Percentiles rank a stretch among this genome's conserved stretches.
Conservation (phyloP, 92 coral and sea anemone species). For the Phenganax stokvisi region DNA sequence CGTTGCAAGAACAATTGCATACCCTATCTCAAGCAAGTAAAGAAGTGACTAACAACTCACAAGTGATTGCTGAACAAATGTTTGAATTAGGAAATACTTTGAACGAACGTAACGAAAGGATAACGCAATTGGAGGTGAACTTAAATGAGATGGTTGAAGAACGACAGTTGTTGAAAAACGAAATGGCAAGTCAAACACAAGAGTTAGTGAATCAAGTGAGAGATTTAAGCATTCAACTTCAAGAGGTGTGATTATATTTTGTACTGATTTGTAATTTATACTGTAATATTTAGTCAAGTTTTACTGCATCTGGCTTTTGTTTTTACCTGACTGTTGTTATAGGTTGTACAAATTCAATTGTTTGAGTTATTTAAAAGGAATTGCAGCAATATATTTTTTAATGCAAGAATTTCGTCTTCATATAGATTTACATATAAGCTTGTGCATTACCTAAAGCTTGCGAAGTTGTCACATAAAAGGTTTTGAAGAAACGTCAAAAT, state of each 20-base stretch:
- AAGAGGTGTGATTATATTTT: constrained; percentile 49
- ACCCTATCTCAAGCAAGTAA: constrained; percentile 25
- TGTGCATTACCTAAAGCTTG: too few species aligned
- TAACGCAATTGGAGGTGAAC: constrained; percentile 20
- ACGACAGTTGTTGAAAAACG: constrained; percentile 60
- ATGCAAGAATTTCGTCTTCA: too few species aligned
- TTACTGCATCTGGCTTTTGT: not conserved
- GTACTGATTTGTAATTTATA: not conserved
- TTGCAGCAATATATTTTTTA: too few species aligned
- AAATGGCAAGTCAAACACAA: constrained; percentile 64
- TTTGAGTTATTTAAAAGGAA: too few species aligned
- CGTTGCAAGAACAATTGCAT: constrained; percentile 54
- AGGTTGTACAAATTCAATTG: too few species aligned
- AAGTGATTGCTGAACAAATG: constrained; percentile 64
- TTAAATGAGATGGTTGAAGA: constrained; percentile 38
- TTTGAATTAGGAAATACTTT: constrained; percentile 15
- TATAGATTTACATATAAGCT: too few species aligned
- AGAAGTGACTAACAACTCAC: constrained; percentile 58
- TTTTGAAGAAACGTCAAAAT: too few species aligned
- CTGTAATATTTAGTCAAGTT: not conserved
- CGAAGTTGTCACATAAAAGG: too few species aligned
- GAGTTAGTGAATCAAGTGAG: constrained; percentile 71
- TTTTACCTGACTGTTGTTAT: too few species aligned
- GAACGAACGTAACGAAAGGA: constrained; percentile 22
- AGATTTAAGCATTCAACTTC: constrained; percentile 63